phyloP scores from a whole-genome alignment of 2,888 invertebrate species.

The Athetis lepigone region DNA sequence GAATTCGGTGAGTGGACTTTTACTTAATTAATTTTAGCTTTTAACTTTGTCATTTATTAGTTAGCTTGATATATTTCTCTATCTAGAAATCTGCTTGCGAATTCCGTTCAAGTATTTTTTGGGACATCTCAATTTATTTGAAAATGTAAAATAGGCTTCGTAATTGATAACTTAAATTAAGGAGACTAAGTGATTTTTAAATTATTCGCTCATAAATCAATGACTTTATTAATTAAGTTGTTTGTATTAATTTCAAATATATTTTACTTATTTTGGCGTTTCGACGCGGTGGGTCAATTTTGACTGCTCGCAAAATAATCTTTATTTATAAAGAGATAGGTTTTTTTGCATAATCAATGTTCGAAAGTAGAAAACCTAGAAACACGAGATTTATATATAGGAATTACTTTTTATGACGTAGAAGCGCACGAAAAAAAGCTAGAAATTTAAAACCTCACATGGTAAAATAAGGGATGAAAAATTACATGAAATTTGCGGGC shows the following conservation, averaged over 20 bases:
- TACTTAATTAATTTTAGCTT: slow-evolving; percentile 64
- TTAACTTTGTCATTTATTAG: slow-evolving; percentile 43
- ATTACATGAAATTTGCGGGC: no score
- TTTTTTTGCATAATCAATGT: no score
- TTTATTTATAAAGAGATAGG: no score
- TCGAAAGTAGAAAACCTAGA: no score
- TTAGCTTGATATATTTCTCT: slow-evolving; percentile 23
- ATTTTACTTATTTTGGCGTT: neutral
- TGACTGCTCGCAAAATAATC: neutral
- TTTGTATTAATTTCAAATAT: slow-evolving; percentile 4
- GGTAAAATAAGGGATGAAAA: no score
- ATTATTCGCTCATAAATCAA: slow-evolving; percentile 17
- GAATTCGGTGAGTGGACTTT: slow-evolving; percentile 64
- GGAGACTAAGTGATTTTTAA: slow-evolving; percentile 1
- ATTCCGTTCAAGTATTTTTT: slow-evolving; percentile 14
- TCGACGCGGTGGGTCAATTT: neutral
- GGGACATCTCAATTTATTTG: slow-evolving; percentile 18
- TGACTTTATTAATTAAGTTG: slow-evolving; percentile 10
- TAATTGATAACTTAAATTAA: slow-evolving; percentile 21
- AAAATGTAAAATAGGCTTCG: neutral
- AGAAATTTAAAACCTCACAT: no score
- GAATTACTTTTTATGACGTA: no score
- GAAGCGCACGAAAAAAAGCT: no score
- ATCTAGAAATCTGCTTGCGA: slow-evolving; percentile 15
- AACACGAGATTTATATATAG: no score